Evolutionary conservation across 2,113 vertebrate genomes (phyloP), one percentile per base, ranked within the genome.

Genomic region (Cygnus atratus): DNA sequence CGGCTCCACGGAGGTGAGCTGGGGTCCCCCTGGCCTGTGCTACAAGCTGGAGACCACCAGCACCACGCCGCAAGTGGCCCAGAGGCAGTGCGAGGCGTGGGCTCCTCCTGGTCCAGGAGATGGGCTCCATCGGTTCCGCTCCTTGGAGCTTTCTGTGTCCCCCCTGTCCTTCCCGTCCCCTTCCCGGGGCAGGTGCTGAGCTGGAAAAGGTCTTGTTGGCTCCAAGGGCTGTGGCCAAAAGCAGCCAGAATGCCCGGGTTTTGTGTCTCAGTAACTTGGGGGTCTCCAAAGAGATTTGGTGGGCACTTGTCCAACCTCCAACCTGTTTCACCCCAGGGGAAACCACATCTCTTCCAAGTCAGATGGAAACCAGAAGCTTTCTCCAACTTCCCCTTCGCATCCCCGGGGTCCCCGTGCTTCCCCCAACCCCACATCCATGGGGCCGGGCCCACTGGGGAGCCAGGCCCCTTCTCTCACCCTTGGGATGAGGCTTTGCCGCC

Each of bases 191-290:
- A 18, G 46, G 21, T 17, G 20, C 48, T 14, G 88, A 58, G 86
- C 58, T 43, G 76, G 84, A 48, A 80, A 52, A 70, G 83, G 88
- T 54, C 55, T 16, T 17, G 50, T 81, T 11, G 5, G 61, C 68
- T 89, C 82, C 4, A 0, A 78, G 54, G 57, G 25, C 25, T 52
- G 59, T n/a, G 11, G 54, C 54, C 43, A 76, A 22, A 22, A 54
- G 58, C 0, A 0, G 62, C 82, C 1, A 0, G 12, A 86, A 33
- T 5, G 13, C 43, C 35, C 0, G 0, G 29, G 43, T 63, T 71
- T 67, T 31, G 65, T 8, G 33, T 55, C 89, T 73, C 2, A 0
- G 58, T 18, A 26, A 21, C 61, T 52, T 0, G 0, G 24, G 75
- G 55, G 37, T 43, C 72, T 74, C 43, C 14, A 10, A 13, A 33